Conservation (phyloP, 2,888 invertebrate species). For the Heliconius erato region DNA sequence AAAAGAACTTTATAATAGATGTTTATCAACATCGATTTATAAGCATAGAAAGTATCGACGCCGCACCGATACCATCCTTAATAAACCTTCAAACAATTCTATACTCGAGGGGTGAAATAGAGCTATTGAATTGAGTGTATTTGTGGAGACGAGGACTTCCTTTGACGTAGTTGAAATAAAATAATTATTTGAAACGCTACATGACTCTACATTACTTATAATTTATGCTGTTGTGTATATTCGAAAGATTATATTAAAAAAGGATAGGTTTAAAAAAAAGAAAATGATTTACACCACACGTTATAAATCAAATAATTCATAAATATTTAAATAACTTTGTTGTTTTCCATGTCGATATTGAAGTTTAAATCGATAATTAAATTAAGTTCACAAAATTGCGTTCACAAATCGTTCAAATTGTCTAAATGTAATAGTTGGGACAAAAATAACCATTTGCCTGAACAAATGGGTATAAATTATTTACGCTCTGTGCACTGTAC, state of each 20-base stretch:
- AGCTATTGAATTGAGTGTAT: conserved; percentile 27
- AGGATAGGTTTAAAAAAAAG: not conserved
- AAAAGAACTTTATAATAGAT: not conserved
- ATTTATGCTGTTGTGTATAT: not conserved
- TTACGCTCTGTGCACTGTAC: conserved; percentile 38
- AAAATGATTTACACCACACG: not conserved
- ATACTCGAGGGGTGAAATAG: conserved; percentile 24
- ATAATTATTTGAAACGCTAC: conserved; percentile 13
- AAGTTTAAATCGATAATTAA: not conserved
- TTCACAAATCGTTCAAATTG: conserved; percentile 28
- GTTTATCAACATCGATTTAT: not conserved
- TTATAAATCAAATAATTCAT: not conserved
- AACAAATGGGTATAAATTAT: conserved; percentile 41
- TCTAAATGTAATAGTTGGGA: conserved; percentile 11
- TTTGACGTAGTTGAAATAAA: conserved; percentile 5
- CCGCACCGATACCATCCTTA: conserved; percentile 19
- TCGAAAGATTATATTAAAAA: not conserved
- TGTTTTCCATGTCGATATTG: not conserved
- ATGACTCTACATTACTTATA: not conserved
- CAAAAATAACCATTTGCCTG: conserved; percentile 32
- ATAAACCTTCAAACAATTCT: conserved; percentile 23
- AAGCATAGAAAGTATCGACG: conserved; percentile 2
- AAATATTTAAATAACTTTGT: not conserved
- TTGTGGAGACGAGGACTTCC: conserved; percentile 14
- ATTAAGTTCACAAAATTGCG: not conserved